Base-by-base conservation (phyloP, 2,113 vertebrate genomes). In the Lathamus discolor region DNA sequence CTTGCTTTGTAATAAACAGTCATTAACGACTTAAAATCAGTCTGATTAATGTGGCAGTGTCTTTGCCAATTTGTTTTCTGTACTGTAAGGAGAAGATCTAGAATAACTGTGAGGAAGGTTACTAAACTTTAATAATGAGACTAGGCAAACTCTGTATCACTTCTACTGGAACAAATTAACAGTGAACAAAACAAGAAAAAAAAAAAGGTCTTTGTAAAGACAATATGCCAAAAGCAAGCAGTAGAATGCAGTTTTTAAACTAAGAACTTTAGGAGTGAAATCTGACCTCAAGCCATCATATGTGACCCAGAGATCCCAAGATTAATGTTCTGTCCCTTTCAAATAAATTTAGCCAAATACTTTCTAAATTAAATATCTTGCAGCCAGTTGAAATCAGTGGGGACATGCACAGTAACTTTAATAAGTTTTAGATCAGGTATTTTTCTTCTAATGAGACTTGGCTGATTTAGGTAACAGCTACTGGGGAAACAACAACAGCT, bases 21-120 rank as follows among this genome's bases (percentile, higher is more conserved):
- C 88, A 73, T 83, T 97, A 97, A 97, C 86, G 78, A 93, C 52
- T 97, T 70, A 69, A 17, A 86, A 93, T 97, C 94, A 73, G 54
- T 97, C 69, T 97, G 92, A 97, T 96, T 97, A 97, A 97, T 95
- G 92, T 79, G 31, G 46, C 77, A 64, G 93, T 91, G 63, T 86
- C 67, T 94, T 93, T 92, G 69, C 22, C 95, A 95, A 91, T 95
- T 96, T 96, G 24, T 90, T 95, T 96, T 95, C 35, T 91, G 29
- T 91, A 81, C 67, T 88, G 22, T 52, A 85, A 88, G 41, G 62
- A 55, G 85, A 96, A 95, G 18, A 81, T 11, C 5, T n/a, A 92
- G 39, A 82, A 86, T 59, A 49, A 29, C 55, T 61, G 13, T 90
- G 48, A 90, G 83, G 92, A 87, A 93, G 43, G 57, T 76, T 87